A percentile compares a stretch with the other conserved stretches of the same genome.
These are phyloP conservation scores for Unio delphinus DNA, from an alignment of 2,888 invertebrate genomes.

Conservation along the genomic window DNA sequence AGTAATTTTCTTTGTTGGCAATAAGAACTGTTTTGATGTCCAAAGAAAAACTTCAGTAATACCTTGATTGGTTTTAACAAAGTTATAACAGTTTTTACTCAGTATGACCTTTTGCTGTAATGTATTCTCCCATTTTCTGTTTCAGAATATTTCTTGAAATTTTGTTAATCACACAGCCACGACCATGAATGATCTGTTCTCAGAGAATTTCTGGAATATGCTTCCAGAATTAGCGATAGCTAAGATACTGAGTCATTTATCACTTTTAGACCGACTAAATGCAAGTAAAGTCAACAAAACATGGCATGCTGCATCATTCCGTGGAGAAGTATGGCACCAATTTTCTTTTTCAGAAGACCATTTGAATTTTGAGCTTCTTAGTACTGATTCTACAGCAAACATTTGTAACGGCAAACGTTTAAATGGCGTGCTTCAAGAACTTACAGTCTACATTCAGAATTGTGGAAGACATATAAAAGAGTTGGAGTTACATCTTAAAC, in stretches of 20 bases:
- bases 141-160: background rate
- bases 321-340: slow-evolving; percentile 30
- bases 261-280: slow-evolving; percentile 22
- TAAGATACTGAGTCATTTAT: slow-evolving; percentile 25
- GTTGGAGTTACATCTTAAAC: slow-evolving; percentile 21
- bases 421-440: slow-evolving; percentile 1
- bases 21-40: too few relatives aligned
- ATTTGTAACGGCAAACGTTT: background rate
- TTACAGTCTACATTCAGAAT: slow-evolving; percentile 12
- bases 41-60: too few relatives aligned
- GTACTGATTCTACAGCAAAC: background rate
- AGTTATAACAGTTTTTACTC: too few relatives aligned
- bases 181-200: background rate
- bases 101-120: background rate
- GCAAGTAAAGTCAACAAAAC: slow-evolving; percentile 24
- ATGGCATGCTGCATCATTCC: slow-evolving; percentile 23
- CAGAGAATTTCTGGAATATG: slow-evolving; percentile 22
- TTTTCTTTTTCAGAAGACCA: slow-evolving; percentile 21
- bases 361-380: background rate
- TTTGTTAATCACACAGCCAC: too few relatives aligned
- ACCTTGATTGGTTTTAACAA: too few relatives aligned
- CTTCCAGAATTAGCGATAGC: slow-evolving; percentile 34
- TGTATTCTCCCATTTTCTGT: background rate
- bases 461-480: slow-evolving; percentile 23
- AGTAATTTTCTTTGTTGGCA: too few relatives aligned